Evolutionary conservation across 2,797 vertebrate species (phyloP), one percentile per base, ranked within the genome.

Genomic region (Clamator glandarius): DNA sequence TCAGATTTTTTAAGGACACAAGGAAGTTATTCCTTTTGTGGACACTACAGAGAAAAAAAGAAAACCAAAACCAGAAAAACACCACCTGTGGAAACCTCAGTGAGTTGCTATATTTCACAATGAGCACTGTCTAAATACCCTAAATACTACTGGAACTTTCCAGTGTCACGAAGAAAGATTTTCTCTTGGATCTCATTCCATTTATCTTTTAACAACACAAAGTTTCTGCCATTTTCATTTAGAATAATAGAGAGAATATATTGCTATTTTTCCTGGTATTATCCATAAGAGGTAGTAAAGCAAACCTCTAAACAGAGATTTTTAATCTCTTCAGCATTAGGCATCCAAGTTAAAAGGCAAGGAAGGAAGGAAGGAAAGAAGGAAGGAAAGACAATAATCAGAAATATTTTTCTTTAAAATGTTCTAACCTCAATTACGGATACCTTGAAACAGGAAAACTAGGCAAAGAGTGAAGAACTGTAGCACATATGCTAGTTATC

Each of bases 81-180:
- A 85, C 39, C 41, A 29, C 63, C 83, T 92, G 24, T 75, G 70
- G 90, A 95, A 92, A 88, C 92, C 80, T 90, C 83, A 75, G 6
- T 94, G 87, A 82, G 44, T 66, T 86, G 25, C 59, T 25, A 13
- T 93, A 81, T 79, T 84, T 89, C 74, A 69, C 76, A 74, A 83
- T 51, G 31, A 72, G 7, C 1, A 1, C 8, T 44, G n/a, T 42
- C 16, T 72, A 57, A 51, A 80, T 16, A 13, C 9, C 84, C 24
- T 68, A 75, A 85, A 72, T 62, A 61, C 6, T 54, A 61, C 46
- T 85, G 61, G 89, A 87, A 24, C 5, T 58, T 83, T 85, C 42
- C 16, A 59, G 12, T 82, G 75, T 87, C 54, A 62, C 9, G 16
- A 59, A 17, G 12, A 86, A 77, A 54, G 1, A 33, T 21, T 59